Conservation (phyloP, 2,888 invertebrate genomes). For the Onchidella celtica region DNA sequence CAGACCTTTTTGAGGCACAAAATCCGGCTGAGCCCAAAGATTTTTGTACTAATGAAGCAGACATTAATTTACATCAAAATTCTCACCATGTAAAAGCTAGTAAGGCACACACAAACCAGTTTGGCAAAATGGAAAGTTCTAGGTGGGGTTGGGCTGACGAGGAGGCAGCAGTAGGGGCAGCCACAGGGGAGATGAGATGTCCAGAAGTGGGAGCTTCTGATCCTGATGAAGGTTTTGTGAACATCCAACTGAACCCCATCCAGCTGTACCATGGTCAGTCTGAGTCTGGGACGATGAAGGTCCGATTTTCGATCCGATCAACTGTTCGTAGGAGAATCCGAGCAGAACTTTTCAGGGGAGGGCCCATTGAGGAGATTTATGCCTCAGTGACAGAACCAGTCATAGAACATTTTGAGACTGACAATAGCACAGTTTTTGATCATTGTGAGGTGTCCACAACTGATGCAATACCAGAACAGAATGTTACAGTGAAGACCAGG, state of each 20-base stretch:
- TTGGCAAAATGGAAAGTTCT: neutral
- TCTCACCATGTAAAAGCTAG: neutral
- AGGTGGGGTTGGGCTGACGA: neutral
- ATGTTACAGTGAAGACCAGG: neutral
- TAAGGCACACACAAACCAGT: neutral
- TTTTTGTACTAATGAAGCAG: neutral
- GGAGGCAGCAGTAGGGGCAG: conserved; percentile 3
- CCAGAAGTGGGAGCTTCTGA: conserved; percentile 64
- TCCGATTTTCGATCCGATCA: conserved; percentile 52
- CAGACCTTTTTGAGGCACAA: neutral
- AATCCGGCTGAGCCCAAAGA: neutral
- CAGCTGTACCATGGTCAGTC: conserved; percentile 49
- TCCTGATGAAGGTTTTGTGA: conserved; percentile 35
- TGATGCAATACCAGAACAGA: too few species aligned
- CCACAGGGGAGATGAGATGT: conserved; percentile 67
- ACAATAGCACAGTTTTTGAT: neutral
- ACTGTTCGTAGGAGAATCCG: conserved; percentile 45
- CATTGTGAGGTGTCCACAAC: neutral
- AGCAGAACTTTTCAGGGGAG: conserved; percentile 12
- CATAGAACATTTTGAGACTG: conserved; percentile 19
- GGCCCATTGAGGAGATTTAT: conserved; percentile 31
- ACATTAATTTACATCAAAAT: neutral
- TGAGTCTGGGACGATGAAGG: conserved; percentile 46
- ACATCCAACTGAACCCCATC: conserved; percentile 46
- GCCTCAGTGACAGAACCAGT: neutral